A percentile compares a stretch with the other conserved stretches of the same genome.
Conservation (phyloP, 2,113 vertebrate species). For the Myotis davidii region DNA sequence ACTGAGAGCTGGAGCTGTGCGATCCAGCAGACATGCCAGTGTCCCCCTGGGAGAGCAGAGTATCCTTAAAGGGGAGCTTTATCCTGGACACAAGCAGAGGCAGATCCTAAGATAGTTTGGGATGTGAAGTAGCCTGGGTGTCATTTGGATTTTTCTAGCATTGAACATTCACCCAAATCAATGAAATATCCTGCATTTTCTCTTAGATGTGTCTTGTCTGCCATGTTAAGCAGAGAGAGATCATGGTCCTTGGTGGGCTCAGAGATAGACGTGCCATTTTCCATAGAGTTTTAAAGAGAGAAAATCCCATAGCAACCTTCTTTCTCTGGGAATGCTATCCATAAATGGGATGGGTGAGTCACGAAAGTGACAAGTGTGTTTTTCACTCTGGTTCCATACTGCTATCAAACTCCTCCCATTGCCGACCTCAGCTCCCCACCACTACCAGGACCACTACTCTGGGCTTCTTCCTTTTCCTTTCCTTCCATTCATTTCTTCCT, state of each 20-base stretch:
- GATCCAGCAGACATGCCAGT: fast-evolving
- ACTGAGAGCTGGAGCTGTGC: fast-evolving
- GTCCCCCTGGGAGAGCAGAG: background rate
- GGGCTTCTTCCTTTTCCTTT: background rate
- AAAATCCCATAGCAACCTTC: background rate
- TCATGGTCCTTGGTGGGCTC: fast-evolving
- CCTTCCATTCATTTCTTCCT: background rate
- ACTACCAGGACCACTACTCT: fast-evolving
- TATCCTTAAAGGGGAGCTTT: fast-evolving
- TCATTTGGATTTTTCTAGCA: background rate
- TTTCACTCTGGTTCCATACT: background rate
- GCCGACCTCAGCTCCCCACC: background rate
- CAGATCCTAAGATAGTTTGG: background rate
- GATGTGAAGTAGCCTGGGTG: fast-evolving
- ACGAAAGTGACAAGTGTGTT: background rate
- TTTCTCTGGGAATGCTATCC: background rate
- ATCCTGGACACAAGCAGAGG: fast-evolving
- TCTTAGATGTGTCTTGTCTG: background rate
- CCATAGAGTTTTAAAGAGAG: too few relatives aligned
- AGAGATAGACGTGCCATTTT: background rate
- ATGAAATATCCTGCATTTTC: background rate
- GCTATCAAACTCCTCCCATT: too few relatives aligned
- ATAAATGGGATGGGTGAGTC: background rate
- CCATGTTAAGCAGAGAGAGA: background rate
- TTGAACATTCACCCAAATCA: background rate